Conservation (phyloP, 35 echinoderm and acorn worm genomes). For the Hemicentrotus pulcherrimus region DNA sequence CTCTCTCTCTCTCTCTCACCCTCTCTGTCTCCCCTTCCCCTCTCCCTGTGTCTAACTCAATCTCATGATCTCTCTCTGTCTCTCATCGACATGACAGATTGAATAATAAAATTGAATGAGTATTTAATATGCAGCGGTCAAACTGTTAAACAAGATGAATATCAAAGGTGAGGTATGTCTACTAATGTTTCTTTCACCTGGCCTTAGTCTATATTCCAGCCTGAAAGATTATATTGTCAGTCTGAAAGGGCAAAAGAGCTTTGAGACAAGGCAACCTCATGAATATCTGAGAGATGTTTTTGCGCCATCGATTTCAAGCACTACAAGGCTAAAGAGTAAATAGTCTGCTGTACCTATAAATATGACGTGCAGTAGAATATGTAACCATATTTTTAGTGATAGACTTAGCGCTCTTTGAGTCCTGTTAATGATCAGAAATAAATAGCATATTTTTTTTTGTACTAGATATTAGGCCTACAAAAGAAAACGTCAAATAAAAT, state of each 20-base stretch:
- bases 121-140: not conserved
- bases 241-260: not conserved
- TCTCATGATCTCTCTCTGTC: not conserved
- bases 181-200: constrained; percentile 10
- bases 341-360: no score
- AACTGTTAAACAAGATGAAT: not conserved
- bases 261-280: not conserved
- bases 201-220: not conserved
- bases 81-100: not conserved
- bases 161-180: constrained; percentile 2
- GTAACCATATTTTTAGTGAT: no score
- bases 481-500: no score
- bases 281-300: not conserved
- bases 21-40: not conserved
- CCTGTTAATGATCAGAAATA: no score
- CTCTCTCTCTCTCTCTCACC: not conserved
- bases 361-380: no score
- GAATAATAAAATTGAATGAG: not conserved
- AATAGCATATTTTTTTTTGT: no score
- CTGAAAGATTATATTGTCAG: not conserved
- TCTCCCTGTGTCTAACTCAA: no score
- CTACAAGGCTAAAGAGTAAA: no score
- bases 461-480: no score
- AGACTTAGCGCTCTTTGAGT: no score
- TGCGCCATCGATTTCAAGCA: no score